Evolutionary conservation across 2,888 invertebrate genomes (phyloP), one percentile per base, ranked within the genome.

Genomic region (Eupeodes latifasciatus): DNA sequence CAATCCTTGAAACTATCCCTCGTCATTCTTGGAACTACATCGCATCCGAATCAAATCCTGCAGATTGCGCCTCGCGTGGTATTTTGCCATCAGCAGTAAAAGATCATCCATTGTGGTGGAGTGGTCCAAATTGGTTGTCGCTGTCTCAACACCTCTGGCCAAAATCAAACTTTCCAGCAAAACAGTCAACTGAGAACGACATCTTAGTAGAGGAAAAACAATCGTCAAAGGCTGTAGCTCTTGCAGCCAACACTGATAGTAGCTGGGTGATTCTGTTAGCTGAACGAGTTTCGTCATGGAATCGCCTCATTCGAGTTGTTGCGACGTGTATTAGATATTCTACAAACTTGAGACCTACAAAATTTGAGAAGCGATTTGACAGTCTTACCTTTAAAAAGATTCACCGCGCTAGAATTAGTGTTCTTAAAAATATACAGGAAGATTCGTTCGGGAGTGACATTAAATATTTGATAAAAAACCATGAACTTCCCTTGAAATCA

Each of bases 11-110:
- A 19, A 16, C 49, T 2, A 51, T 79, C 44, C 79, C 79, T 7
- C 36, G 71, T 11, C 47, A 71, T 12, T 53, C 53, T 59, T 90
- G 90, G 90, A 49, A 82, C 61, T 87, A 89, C 67, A 81, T 90
- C 34, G 66, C 75, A 0, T 89, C 86, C 5, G 81, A 67, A 51
- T 62, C 76, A 47, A 89, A 89, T 72, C 89, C 89, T 1, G 90
- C 90, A 12, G 89, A 90, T 67, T 89, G 85, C 72, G 90, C 89
- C 0, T 89, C 86, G 1, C 84, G 89, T 5, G 90, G 90, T 5
- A 49, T 89, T 0, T 7, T 87, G 11, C 81, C 83, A 16, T 82
- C 77, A 16, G 14, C 57, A 10, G 19, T 89, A 1, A 10, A 44
- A 2, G n/a, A 74, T 10, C 84, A 84, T 44, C 9, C 69, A 3